phyloP scores from a whole-genome alignment of 2,113 vertebrate genomes.

The Urocolius indicus region DNA sequence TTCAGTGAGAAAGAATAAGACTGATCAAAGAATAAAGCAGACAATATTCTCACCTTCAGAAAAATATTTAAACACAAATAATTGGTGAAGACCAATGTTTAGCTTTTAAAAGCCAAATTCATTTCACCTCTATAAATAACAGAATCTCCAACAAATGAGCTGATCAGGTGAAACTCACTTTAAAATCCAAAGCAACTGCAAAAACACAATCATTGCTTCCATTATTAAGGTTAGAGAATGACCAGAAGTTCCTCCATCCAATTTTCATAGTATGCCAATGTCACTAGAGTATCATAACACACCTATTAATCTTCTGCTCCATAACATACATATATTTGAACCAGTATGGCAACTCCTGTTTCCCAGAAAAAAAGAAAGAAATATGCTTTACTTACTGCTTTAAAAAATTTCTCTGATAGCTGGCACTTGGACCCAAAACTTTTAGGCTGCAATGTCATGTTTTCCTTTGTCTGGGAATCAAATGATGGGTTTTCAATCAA shows the following conservation, averaged over 20 bases:
- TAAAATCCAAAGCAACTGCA: not conserved
- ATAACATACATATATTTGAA: not conserved
- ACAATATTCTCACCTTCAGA: not conserved
- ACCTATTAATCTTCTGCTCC: not conserved
- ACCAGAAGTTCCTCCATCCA: not conserved
- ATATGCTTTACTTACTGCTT: constrained; percentile 84
- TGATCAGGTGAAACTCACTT: not conserved
- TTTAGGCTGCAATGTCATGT: constrained; percentile 98
- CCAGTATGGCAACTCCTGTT: not conserved
- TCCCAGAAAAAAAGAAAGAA: not conserved
- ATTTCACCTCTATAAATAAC: not conserved
- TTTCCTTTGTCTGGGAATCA: constrained; percentile 99
- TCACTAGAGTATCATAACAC: not conserved
- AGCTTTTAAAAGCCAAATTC: not conserved
- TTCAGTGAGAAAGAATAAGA: not conserved
- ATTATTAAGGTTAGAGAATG: not conserved
- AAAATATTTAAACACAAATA: not conserved
- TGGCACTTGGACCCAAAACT: constrained; percentile 97
- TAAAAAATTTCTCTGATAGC: constrained; percentile 94
- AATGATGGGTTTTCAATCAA: constrained; percentile 98
- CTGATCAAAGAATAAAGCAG: not conserved
- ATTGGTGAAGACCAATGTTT: not conserved
- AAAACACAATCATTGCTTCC: not conserved
- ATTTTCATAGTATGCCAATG: not conserved
- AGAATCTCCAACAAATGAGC: not conserved